These are phyloP conservation scores for Crocodylus rhombifer DNA, from an alignment of 2,797 vertebrate species.

Conservation along the genomic window DNA sequence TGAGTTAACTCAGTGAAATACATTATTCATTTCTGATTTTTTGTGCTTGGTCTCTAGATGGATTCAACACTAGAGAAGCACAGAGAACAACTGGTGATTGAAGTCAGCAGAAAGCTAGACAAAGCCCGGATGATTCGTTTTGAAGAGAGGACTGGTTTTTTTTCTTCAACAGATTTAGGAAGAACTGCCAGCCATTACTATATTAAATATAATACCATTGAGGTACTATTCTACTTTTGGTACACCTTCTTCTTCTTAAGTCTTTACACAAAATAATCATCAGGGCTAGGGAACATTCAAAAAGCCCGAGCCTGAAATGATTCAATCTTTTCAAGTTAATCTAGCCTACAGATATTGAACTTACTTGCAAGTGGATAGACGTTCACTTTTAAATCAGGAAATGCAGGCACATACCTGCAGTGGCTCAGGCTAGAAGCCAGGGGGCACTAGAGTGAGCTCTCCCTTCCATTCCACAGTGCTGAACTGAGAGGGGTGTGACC, in stretches of 20 bases:
- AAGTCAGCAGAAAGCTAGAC: conserved; percentile 93
- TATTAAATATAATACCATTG: conserved; percentile 97
- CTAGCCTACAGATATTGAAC: too few relatives aligned
- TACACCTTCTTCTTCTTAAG: background rate
- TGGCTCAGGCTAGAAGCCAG: too few relatives aligned
- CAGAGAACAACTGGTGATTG: conserved; percentile 91
- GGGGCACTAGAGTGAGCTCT: too few relatives aligned
- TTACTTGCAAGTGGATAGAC: too few relatives aligned
- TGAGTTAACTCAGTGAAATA: background rate
- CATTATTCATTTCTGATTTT: background rate
- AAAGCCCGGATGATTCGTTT: conserved; percentile 98
- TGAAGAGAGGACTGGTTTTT: conserved; percentile 96
- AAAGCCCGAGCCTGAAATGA: too few relatives aligned
- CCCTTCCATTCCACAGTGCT: too few relatives aligned
- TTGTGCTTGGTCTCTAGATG: conserved; percentile 81
- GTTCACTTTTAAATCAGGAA: too few relatives aligned
- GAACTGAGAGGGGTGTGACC: too few relatives aligned
- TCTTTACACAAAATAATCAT: background rate
- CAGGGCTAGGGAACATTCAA: too few relatives aligned
- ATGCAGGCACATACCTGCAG: too few relatives aligned
- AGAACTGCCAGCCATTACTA: conserved; percentile 98
- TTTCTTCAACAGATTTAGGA: conserved; percentile 95
- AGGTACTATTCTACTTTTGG: conserved; percentile 83
- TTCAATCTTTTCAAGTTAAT: too few relatives aligned
- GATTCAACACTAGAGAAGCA: conserved; percentile 92